Conservation (phyloP, 2,888 invertebrate species). For the Hyppa rectilinea region DNA sequence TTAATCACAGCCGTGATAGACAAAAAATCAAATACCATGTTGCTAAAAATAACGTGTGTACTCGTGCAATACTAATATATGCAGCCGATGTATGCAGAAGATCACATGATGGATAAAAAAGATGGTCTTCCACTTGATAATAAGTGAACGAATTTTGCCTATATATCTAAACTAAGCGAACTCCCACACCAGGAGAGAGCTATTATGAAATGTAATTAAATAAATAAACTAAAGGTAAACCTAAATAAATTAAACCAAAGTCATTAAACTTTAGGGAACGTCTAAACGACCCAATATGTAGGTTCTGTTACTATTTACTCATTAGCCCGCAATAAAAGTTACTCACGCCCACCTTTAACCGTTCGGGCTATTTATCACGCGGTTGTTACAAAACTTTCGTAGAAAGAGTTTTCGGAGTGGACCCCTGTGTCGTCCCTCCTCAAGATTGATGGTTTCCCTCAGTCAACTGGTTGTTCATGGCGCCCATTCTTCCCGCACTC, state of each 20-base stretch:
- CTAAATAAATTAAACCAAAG: constrained; percentile 55
- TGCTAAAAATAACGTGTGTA: background rate
- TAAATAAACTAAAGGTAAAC: constrained; percentile 56
- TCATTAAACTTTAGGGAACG: constrained; percentile 60
- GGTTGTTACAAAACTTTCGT: constrained; percentile 84
- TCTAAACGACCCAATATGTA: constrained; percentile 50
- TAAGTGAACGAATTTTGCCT: background rate
- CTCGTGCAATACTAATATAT: too few relatives aligned
- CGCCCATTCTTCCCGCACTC: constrained; percentile 72
- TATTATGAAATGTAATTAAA: constrained; percentile 55
- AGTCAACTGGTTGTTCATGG: constrained; percentile 77
- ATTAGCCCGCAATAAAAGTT: constrained; percentile 74
- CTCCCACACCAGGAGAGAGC: background rate
- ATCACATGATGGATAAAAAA: background rate
- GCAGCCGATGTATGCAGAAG: background rate
- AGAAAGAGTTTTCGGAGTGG: constrained; percentile 84
- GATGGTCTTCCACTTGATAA: background rate
- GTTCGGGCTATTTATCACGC: constrained; percentile 84
- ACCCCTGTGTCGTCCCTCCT: constrained; percentile 84
- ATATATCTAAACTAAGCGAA: background rate
- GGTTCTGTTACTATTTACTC: constrained; percentile 67
- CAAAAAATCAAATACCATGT: background rate
- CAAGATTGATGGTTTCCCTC: constrained; percentile 85
- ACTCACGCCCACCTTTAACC: constrained; percentile 75
- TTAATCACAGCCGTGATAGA: background rate